These are phyloP conservation scores for Chionoecetes opilio DNA, from an alignment of 1,140 invertebrate species.

Conservation along the genomic window DNA sequence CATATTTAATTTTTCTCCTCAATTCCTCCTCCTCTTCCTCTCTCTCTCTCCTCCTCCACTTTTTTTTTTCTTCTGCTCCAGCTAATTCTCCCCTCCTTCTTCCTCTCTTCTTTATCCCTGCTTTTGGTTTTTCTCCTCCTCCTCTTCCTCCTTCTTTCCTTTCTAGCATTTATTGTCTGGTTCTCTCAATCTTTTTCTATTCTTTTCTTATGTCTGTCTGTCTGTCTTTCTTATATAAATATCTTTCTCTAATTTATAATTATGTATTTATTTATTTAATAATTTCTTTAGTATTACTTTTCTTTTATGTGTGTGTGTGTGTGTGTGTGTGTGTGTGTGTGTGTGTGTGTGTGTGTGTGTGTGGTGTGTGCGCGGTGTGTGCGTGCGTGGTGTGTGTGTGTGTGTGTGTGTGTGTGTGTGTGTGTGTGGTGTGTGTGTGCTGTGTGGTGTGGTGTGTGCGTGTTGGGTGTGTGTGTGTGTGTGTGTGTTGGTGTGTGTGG, in stretches of 20 bases:
- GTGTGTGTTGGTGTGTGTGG: too few relatives aligned
- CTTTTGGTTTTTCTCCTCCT: neutral
- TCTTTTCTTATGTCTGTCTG: too few relatives aligned
- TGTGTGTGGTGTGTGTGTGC: too few relatives aligned
- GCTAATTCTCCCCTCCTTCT: neutral
- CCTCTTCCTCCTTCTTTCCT: neutral
- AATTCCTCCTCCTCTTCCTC: too few relatives aligned
- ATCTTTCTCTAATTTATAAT: neutral
- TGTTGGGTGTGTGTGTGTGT: too few relatives aligned
- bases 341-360: slow-evolving; percentile 64
- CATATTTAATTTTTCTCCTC: too few relatives aligned
- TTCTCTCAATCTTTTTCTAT: too few relatives aligned
- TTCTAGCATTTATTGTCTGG: too few relatives aligned
- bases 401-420: slow-evolving; percentile 65
- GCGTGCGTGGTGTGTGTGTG: slow-evolving; percentile 65
- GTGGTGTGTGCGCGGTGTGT: too few relatives aligned
- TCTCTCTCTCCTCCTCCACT: too few relatives aligned
- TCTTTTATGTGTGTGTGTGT: neutral
- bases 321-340: slow-evolving; percentile 62
- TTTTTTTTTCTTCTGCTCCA: neutral
- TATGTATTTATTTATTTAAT: neutral
- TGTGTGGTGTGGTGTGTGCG: too few relatives aligned
- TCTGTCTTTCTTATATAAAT: neutral
- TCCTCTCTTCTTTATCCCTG: neutral
- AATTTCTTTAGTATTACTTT: neutral